A percentile compares a stretch with the other conserved stretches of the same genome.
These are phyloP conservation scores for Saturnia japonica DNA, from an alignment of 2,888 invertebrate species.

Conservation along the genomic window DNA sequence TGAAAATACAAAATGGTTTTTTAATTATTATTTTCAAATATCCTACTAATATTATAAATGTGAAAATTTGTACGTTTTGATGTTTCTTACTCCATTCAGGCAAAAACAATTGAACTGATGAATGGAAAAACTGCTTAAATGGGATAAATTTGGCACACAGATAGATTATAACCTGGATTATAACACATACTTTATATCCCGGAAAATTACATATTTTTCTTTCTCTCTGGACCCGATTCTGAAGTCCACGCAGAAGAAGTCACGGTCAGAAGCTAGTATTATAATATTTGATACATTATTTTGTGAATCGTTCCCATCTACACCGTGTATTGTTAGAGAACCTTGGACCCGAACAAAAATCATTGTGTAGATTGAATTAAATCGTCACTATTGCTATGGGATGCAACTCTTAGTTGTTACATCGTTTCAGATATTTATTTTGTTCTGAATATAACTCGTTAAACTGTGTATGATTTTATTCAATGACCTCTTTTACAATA, in stretches of 20 bases:
- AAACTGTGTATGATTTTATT: slow-evolving; percentile 8
- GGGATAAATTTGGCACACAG: too few relatives aligned
- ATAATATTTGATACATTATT: neutral
- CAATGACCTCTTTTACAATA: neutral
- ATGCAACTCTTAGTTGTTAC: neutral
- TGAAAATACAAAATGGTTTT: neutral
- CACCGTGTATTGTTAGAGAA: neutral
- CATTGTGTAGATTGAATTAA: neutral
- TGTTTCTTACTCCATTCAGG: too few relatives aligned
- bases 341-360: neutral
- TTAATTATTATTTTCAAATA: neutral
- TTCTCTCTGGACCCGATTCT: too few relatives aligned
- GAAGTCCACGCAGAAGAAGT: too few relatives aligned
- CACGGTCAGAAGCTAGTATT: too few relatives aligned
- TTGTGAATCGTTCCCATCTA: neutral
- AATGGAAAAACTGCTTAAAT: too few relatives aligned
- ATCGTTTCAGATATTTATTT: neutral
- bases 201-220: too few relatives aligned
- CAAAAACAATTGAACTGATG: too few relatives aligned
- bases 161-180: too few relatives aligned
- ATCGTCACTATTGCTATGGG: neutral
- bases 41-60: neutral
- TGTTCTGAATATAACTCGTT: slow-evolving; percentile 1
- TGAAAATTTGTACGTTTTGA: neutral
- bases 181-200: too few relatives aligned